Conservation (phyloP, 2,888 invertebrate genomes). For the Trichacis sp. region DNA sequence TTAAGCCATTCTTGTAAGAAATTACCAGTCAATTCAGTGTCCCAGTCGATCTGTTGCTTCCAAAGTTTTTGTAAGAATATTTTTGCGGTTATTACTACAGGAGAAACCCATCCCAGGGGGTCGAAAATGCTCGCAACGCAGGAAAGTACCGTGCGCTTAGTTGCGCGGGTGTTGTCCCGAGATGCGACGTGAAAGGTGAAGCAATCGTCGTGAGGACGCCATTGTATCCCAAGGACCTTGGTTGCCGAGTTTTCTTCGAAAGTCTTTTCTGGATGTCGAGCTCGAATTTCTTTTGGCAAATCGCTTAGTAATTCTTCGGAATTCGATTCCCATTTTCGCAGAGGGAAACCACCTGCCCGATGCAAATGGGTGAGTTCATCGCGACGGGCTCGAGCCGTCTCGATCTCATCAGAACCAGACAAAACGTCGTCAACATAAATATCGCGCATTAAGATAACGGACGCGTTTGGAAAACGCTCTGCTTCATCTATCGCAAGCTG, state of each 20-base stretch:
- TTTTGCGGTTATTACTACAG: neutral
- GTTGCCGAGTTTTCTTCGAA: neutral
- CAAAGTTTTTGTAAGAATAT: neutral
- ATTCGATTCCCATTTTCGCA: constrained; percentile 9
- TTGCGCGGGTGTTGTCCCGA: neutral
- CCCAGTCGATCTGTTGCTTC: neutral
- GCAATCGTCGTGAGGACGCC: neutral
- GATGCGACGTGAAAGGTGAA: neutral
- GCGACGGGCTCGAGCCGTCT: neutral
- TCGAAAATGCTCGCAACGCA: neutral
- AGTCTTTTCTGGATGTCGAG: neutral
- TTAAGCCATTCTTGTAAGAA: neutral
- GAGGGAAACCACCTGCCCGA: neutral
- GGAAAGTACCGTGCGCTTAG: neutral
- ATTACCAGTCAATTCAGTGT: neutral
- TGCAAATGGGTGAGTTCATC: neutral
- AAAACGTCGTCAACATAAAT: constrained; percentile 1
- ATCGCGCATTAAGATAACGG: neutral
- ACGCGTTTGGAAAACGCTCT: neutral
- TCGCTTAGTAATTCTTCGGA: neutral
- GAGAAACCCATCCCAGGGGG: neutral
- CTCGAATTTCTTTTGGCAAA: neutral
- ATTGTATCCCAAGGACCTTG: constrained; percentile 12
- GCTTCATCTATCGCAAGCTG: neutral
- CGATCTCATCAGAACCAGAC: neutral